Conservation (phyloP, 2,797 vertebrate species). For the Sternarchorhynchus goeldii region DNA sequence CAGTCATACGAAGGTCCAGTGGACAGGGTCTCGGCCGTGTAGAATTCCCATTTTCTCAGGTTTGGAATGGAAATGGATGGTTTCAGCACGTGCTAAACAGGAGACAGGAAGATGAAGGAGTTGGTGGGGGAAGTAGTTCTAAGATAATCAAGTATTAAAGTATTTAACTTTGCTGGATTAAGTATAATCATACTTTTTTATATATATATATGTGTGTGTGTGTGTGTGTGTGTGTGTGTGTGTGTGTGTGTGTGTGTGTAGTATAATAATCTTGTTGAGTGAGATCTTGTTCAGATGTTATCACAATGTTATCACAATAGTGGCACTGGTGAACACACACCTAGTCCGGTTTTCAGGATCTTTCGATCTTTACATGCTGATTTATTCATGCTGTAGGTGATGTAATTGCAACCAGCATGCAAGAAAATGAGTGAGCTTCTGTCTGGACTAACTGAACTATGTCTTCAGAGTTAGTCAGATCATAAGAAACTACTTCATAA, state of each 20-base stretch:
- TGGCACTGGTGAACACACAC: background rate
- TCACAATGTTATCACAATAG: background rate
- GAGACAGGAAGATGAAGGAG: background rate
- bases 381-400: constrained; percentile 33
- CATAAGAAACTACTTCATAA: constrained; percentile 32
- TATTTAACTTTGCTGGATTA: too few species aligned
- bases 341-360: background rate
- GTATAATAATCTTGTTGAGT: background rate
- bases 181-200: too few species aligned
- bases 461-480: background rate
- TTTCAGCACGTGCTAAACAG: constrained; percentile 80
- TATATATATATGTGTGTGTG: too few species aligned
- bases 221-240: too few species aligned
- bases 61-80: constrained; percentile 85
- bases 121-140: background rate
- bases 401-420: constrained; percentile 5
- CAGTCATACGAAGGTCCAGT: constrained; percentile 94
- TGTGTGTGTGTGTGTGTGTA: too few species aligned
- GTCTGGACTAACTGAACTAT: constrained; percentile 24
- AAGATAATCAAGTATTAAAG: too few species aligned
- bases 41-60: constrained; percentile 94
- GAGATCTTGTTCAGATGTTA: too few species aligned
- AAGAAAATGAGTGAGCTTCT: constrained; percentile 22
- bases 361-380: constrained; percentile 8
- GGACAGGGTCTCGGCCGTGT: constrained; percentile 90